phyloP scores from a whole-genome alignment of 2,888 invertebrate species.

The Drosophila demipolita region DNA sequence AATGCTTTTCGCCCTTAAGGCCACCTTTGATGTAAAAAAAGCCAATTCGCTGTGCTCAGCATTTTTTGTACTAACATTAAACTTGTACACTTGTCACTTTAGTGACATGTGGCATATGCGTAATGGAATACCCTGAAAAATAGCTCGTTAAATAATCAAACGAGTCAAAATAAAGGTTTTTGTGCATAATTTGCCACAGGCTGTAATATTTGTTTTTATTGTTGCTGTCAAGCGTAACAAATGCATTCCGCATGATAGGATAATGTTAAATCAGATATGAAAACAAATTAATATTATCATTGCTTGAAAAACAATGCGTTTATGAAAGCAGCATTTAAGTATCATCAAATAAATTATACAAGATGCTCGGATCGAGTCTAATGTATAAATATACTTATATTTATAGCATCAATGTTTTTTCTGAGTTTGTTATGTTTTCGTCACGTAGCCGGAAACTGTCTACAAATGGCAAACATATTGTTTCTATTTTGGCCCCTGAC shows the following conservation, averaged over 20 bases:
- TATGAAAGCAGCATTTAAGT: constrained; percentile 6
- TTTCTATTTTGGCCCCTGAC: constrained; percentile 31
- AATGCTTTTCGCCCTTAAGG: constrained; percentile 19
- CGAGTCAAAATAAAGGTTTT: constrained; percentile 25
- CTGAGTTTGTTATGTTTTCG: constrained; percentile 34
- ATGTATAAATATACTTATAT: constrained; percentile 3
- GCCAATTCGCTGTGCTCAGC: constrained; percentile 32
- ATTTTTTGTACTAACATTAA: constrained; percentile 1
- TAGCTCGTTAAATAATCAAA: constrained; percentile 16
- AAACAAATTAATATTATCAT: constrained; percentile 12
- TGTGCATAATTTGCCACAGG: not conserved
- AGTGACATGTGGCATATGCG: constrained; percentile 38
- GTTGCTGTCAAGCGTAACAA: constrained; percentile 12
- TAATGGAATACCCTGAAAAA: constrained; percentile 22
- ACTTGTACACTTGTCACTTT: constrained; percentile 1
- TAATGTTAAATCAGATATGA: not conserved
- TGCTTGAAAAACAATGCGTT: constrained; percentile 11
- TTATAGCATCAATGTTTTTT: not conserved
- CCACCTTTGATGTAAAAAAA: constrained; percentile 23
- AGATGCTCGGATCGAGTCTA: not conserved
- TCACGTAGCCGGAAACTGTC: constrained; percentile 62
- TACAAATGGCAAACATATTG: constrained; percentile 64
- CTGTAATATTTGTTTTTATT: constrained; percentile 2
- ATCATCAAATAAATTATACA: not conserved
- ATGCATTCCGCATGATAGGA: not conserved